phyloP scores from a whole-genome alignment of 2,888 invertebrate genomes.

The Sclerodermus sp. region DNA sequence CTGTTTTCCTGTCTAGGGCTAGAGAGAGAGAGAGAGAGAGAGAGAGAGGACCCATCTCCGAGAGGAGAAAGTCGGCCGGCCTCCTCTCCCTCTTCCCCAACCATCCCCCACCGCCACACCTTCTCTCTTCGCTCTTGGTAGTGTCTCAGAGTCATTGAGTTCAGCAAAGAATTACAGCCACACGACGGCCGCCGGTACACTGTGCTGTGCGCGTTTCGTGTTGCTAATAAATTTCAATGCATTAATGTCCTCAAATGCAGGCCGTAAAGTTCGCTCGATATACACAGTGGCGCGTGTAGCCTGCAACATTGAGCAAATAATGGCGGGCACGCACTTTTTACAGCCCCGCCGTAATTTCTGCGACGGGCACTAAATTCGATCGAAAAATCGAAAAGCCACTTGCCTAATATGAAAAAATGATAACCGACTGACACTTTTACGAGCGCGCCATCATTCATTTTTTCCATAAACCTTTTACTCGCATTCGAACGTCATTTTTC shows the following conservation, averaged over 20 bases:
- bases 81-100: background rate
- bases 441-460: background rate
- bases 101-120: background rate
- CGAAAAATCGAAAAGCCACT: background rate
- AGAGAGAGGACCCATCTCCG: background rate
- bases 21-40: too few species aligned
- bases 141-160: too few species aligned
- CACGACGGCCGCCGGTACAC: too few species aligned
- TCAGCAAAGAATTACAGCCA: too few species aligned
- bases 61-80: background rate
- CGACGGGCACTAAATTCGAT: background rate
- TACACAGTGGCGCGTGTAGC: background rate
- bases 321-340: background rate
- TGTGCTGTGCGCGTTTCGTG: background rate
- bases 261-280: background rate
- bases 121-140: too few species aligned
- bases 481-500: background rate
- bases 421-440: background rate
- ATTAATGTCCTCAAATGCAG: background rate
- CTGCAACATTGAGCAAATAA: background rate
- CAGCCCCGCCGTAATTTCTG: background rate
- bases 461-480: background rate
- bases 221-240: background rate
- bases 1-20: too few species aligned
- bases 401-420: background rate